phyloP scores from a whole-genome alignment of 2,797 vertebrate genomes.

The Cirrhinus molitorella region DNA sequence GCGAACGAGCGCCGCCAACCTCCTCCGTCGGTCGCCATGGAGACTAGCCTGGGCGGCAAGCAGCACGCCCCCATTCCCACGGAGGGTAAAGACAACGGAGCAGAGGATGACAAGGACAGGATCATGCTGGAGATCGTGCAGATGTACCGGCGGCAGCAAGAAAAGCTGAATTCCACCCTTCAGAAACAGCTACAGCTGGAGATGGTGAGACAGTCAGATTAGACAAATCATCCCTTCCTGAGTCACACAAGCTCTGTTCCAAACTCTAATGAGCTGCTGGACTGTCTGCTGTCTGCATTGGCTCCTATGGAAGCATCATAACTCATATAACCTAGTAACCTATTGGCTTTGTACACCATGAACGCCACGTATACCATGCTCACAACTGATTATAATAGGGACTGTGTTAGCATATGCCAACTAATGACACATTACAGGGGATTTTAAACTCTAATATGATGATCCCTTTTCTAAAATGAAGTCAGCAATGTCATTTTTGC shows the following conservation, averaged over 20 bases:
- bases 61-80: constrained; percentile 75
- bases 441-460: not conserved
- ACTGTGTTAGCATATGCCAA: not conserved
- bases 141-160: constrained; percentile 94
- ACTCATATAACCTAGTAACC: not conserved
- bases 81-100: constrained; percentile 77
- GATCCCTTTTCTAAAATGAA: not conserved
- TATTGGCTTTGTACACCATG: not conserved
- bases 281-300: not conserved
- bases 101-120: constrained; percentile 94
- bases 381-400: not conserved
- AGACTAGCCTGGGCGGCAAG: constrained; percentile 76
- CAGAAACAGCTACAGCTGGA: constrained; percentile 95
- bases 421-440: not conserved
- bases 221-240: not conserved
- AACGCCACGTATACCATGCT: not conserved
- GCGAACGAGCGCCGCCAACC: constrained; percentile 68
- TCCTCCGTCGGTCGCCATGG: constrained; percentile 78
- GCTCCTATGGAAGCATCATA: not conserved
- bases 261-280: not conserved
- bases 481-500: not conserved
- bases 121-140: constrained; percentile 98
- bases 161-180: constrained; percentile 92
- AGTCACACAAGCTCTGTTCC: not conserved
- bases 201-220: constrained; percentile 82